Conservation (phyloP, 2,113 vertebrate genomes). For the Archilochus colubris region DNA sequence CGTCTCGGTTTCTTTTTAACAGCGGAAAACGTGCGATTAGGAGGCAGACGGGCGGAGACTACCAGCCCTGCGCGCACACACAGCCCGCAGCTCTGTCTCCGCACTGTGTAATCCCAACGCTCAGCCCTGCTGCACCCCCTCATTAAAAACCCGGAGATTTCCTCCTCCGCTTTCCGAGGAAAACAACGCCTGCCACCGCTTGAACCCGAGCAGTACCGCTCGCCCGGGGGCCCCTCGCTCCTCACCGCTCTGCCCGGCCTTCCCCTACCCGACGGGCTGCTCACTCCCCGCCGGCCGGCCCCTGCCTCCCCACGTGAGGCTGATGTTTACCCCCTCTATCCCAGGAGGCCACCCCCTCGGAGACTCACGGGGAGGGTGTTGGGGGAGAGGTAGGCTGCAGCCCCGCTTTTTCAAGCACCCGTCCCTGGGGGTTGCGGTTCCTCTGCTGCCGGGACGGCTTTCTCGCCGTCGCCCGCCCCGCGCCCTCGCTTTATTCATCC, state of each 20-base stretch:
- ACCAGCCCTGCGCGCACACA: conserved; percentile 54
- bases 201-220: conserved; percentile 49
- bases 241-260: not conserved
- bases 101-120: conserved; percentile 46
- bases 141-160: conserved; percentile 74
- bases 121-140: conserved; percentile 46
- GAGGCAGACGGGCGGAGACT: conserved; percentile 75
- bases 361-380: not conserved
- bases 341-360: not conserved
- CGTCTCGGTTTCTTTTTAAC: conserved; percentile 74
- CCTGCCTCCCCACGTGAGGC: not conserved
- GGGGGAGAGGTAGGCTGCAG: not conserved
- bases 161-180: conserved; percentile 57
- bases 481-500: not conserved
- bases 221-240: conserved; percentile 63
- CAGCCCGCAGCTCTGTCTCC: conserved; percentile 65
- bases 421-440: not conserved
- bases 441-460: not conserved
- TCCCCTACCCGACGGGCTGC: not conserved
- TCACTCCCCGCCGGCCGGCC: not conserved
- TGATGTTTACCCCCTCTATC: not conserved
- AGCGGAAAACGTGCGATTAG: conserved; percentile 79
- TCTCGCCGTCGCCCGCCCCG: not conserved
- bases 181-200: conserved; percentile 75
- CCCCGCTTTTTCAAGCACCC: too few relatives aligned